A percentile compares a stretch with the other conserved stretches of the same genome.
Evolutionary conservation across 37 sponge, comb jelly and placozoan species (phyloP).

Genomic region (Ephydatia muelleri): DNA sequence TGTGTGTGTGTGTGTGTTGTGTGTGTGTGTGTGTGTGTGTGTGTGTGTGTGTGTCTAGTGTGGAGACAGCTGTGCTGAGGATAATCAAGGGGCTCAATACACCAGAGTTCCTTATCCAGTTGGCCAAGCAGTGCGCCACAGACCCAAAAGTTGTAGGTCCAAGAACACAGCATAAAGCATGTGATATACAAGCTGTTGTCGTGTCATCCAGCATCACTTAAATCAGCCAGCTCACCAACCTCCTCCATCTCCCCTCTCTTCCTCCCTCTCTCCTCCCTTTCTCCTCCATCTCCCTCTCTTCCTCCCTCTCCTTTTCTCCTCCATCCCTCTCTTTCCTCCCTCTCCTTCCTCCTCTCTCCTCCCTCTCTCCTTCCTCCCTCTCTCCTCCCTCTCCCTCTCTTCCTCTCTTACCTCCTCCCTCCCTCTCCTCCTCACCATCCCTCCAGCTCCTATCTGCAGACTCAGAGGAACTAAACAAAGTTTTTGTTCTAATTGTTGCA

Average conservation of each 20-base stretch:
- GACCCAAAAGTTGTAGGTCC: constrained; percentile 63
- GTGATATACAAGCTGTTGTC: not conserved
- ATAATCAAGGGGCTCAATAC: constrained; percentile 48
- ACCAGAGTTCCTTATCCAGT: constrained; percentile 58
- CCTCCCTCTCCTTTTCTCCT: not conserved
- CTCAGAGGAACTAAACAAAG: constrained; percentile 83
- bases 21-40: not conserved
- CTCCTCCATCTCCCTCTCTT: constrained; percentile 3
- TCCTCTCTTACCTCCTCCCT: constrained; percentile 9
- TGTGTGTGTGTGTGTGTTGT: not conserved
- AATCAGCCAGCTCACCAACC: not conserved
- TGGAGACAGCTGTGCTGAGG: constrained; percentile 61
- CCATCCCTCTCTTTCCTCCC: not conserved
- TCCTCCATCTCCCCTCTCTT: constrained; percentile 12
- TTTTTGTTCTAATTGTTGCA: constrained; percentile 72
- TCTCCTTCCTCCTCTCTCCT: not conserved
- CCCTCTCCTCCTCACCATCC: not conserved
- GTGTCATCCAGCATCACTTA: not conserved
- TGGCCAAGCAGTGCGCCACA: constrained; percentile 47
- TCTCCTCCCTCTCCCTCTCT: constrained; percentile 14
- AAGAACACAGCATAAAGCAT: not conserved
- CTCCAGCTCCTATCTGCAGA: constrained; percentile 65
- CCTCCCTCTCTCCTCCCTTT: not conserved
- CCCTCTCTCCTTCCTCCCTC: not conserved
- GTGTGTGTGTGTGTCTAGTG: constrained; percentile 8